phyloP scores from a whole-genome alignment of 2,113 vertebrate genomes.

The Sinocyclocheilus anophthalmus region DNA sequence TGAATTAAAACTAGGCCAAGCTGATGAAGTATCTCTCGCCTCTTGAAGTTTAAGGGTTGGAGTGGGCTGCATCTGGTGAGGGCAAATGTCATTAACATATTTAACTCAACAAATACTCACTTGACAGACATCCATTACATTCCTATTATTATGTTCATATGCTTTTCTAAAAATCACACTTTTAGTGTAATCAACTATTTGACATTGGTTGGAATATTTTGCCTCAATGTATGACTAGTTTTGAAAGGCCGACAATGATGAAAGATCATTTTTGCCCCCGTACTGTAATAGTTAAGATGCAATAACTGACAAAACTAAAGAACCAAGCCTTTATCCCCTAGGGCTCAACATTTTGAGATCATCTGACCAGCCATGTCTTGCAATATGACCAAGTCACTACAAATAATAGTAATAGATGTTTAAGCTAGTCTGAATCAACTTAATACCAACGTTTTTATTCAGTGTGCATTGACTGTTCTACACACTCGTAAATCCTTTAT shows the following conservation, averaged over 20 bases:
- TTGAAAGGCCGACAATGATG: neutral
- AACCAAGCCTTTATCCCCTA: neutral
- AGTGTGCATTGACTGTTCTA: too few species aligned
- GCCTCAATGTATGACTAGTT: neutral
- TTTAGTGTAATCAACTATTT: neutral
- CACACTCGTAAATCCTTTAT: too few species aligned
- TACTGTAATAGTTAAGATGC: neutral
- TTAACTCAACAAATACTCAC: constrained; percentile 15
- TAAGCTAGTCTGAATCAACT: too few species aligned
- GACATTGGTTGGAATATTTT: neutral
- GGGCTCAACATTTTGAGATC: neutral
- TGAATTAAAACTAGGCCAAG: constrained; percentile 34
- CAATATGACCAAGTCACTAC: neutral
- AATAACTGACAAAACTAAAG: neutral
- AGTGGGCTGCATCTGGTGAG: neutral
- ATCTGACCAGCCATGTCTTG: neutral
- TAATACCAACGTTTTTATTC: too few species aligned
- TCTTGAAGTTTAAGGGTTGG: constrained; percentile 1
- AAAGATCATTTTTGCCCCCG: neutral
- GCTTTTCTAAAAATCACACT: neutral
- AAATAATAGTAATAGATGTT: neutral
- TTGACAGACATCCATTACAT: constrained; percentile 6
- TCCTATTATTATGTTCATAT: neutral
- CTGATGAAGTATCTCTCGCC: constrained; percentile 12
- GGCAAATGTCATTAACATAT: constrained; percentile 6